A percentile compares a stretch with the other conserved stretches of the same genome.
phyloP scores from a whole-genome alignment of 2,888 invertebrate species.

The Muschampia plurimacula region DNA sequence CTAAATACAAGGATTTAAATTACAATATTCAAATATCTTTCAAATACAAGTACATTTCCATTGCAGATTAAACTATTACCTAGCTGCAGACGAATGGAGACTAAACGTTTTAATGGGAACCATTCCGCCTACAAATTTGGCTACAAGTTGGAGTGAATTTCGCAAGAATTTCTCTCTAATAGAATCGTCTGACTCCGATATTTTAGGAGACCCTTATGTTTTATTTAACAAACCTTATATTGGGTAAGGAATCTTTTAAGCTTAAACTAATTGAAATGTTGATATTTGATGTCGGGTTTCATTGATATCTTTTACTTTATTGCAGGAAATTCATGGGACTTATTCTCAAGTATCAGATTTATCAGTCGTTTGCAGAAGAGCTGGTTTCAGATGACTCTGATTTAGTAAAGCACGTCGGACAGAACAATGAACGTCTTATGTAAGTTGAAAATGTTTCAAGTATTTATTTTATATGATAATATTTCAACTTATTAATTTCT shows the following conservation, averaged over 20 bases:
- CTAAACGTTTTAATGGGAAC: conserved; percentile 73
- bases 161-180: conserved; percentile 77
- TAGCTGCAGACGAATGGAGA: conserved; percentile 85
- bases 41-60: not conserved
- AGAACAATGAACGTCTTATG: conserved; percentile 72
- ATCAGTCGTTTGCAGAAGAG: conserved; percentile 81
- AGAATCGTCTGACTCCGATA: conserved; percentile 76
- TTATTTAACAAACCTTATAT: conserved; percentile 84
- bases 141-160: conserved; percentile 81
- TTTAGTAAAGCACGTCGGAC: conserved; percentile 70
- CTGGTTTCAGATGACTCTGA: conserved; percentile 74
- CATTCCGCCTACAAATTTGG: conserved; percentile 64
- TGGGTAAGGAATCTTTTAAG: conserved; percentile 66
- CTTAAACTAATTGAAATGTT: not conserved
- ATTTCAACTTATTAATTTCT: not conserved
- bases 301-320: conserved; percentile 3
- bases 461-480: not conserved
- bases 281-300: not conserved
- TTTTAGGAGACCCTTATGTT: conserved; percentile 80
- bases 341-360: conserved; percentile 85
- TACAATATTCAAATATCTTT: not conserved
- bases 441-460: conserved; percentile 53
- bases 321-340: conserved; percentile 84
- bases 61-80: conserved; percentile 83
- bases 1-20: too few relatives aligned